Evolutionary conservation across 1,140 invertebrate genomes (phyloP), one percentile per base, ranked within the genome.

Genomic region (Thalassaphorura encarpata): DNA sequence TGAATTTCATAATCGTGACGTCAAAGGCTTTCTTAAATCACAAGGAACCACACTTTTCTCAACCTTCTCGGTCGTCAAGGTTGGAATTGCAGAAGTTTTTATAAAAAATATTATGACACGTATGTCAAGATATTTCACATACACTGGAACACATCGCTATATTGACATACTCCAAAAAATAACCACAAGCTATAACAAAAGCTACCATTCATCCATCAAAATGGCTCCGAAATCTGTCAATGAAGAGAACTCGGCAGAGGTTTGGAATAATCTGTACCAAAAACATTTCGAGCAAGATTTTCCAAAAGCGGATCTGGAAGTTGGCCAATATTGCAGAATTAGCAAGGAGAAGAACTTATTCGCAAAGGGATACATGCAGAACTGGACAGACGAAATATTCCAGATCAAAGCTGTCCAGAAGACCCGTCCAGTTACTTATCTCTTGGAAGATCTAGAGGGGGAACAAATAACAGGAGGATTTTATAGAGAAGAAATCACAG

Each of bases 211-310:
- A 6, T 29, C 39, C n/a, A 58, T 52, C 6, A 42, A 42, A 27
- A 29, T 11, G 28, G 21, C 31, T 18, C 54, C 54, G 29, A 19
- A 19, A 18, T 27, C 28, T 26, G 54, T 56, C 2, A 50, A 36
- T n/a, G n/a, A 41, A 19, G 43, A 50, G 26, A 56, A 50, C 39
- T 18, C 39, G 8, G 41, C 2, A 6, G 33, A 56, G 28, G 54
- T 56, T 4, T 56, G 54, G 54, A 6, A 26, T 6, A 56, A 56
- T 15, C 28, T 56, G 11, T 56, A 56, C 24, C 28, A 26, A 26
- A 3, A 27, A 43, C 41, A n/a, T n/a, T n/a, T n/a, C n/a, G n/a
- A n/a, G n/a, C n/a, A n/a, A n/a, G n/a, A n/a, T n/a, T n/a, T n/a
- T n/a, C n/a, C n/a, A n/a, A n/a, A n/a, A n/a, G n/a, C n/a, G n/a